Evolutionary conservation across 2,113 vertebrate genomes (phyloP).

Genomic region (Anguilla japonica): DNA sequence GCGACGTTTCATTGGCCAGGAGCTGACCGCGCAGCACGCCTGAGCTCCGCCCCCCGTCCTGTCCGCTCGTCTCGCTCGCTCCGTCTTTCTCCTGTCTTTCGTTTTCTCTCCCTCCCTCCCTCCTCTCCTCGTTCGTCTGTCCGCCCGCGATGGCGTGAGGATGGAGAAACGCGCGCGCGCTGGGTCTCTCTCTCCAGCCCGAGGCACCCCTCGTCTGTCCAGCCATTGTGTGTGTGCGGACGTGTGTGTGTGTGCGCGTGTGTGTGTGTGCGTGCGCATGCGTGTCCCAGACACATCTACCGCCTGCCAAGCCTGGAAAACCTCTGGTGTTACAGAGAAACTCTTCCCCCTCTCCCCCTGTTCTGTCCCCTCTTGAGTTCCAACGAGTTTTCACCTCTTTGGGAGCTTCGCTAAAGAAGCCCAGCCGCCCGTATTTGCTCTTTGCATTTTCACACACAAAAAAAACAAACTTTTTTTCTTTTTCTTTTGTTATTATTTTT

Average conservation of each 20-base stretch:
- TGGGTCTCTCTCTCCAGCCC: too few relatives aligned
- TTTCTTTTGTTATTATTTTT: neutral
- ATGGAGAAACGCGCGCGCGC: too few relatives aligned
- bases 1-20: constrained; percentile 91
- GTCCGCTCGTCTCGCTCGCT: neutral
- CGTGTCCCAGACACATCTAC: neutral
- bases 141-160: too few relatives aligned
- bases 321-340: neutral
- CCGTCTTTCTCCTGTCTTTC: neutral
- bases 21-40: constrained; percentile 73
- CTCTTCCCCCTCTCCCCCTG: neutral
- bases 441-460: neutral
- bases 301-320: neutral
- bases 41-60: constrained; percentile 41
- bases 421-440: neutral
- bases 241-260: too few relatives aligned
- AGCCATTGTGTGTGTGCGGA: neutral
- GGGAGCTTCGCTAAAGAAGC: neutral
- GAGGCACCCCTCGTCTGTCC: neutral
- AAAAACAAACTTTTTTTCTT: neutral
- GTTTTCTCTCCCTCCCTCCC: too few relatives aligned
- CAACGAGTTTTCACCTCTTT: neutral
- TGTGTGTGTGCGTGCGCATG: too few relatives aligned
- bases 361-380: neutral
- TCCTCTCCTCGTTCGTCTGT: neutral